phyloP scores from a whole-genome alignment of 2,888 invertebrate species.

The Gibbula magus region DNA sequence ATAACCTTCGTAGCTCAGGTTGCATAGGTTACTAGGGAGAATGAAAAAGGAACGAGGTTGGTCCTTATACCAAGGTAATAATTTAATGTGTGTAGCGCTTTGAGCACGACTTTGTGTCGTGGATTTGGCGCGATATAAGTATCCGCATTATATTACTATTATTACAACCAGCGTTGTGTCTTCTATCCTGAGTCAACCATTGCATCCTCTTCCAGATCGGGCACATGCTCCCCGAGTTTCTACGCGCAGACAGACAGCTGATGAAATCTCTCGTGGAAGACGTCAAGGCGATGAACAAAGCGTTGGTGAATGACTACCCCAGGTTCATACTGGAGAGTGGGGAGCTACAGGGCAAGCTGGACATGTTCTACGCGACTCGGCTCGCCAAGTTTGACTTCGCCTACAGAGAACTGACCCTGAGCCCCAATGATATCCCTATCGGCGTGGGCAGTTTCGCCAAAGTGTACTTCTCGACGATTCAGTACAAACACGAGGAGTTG shows the following conservation, averaged over 20 bases:
- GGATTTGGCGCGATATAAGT: too few species aligned
- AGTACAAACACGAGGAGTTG: conserved; percentile 13
- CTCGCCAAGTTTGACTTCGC: conserved; percentile 62
- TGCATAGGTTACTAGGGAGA: too few species aligned
- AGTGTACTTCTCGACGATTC: conserved; percentile 51
- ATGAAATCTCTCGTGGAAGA: conserved; percentile 52
- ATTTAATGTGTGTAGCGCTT: too few species aligned
- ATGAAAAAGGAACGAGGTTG: too few species aligned
- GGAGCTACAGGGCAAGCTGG: conserved; percentile 54
- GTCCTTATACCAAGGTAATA: too few species aligned
- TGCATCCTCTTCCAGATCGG: not conserved
- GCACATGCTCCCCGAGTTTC: conserved; percentile 59
- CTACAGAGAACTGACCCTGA: conserved; percentile 53
- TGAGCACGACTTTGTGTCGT: too few species aligned
- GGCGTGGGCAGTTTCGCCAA: conserved; percentile 67
- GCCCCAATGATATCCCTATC: conserved; percentile 44
- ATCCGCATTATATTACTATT: too few species aligned
- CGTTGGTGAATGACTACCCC: conserved; percentile 53
- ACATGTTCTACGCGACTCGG: conserved; percentile 61
- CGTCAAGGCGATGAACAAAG: conserved; percentile 47
- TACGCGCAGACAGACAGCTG: conserved; percentile 60
- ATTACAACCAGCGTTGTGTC: too few species aligned
- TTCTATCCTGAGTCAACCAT: too few species aligned
- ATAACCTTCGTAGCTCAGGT: too few species aligned
- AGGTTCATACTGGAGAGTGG: conserved; percentile 25